Conservation (phyloP, 2,888 invertebrate genomes). For the Rhorus exstirpatorius region DNA sequence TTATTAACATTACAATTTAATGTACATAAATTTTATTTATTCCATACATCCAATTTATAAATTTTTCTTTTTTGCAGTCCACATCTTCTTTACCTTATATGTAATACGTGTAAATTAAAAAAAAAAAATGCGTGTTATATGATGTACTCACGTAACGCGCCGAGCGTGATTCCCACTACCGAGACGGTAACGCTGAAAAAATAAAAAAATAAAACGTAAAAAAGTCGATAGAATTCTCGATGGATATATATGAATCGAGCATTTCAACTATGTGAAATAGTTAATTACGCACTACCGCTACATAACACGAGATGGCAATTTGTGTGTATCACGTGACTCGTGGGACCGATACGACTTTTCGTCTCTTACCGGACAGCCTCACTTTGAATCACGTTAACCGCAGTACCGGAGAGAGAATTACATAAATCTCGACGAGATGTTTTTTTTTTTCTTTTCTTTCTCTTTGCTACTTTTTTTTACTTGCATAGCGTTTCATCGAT, state of each 20-base stretch:
- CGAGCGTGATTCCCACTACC: slow-evolving; percentile 62
- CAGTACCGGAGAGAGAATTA: slow-evolving; percentile 18
- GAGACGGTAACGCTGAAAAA: slow-evolving; percentile 66
- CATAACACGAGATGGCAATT: slow-evolving; percentile 44
- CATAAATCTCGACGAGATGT: slow-evolving; percentile 43
- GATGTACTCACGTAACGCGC: slow-evolving; percentile 72
- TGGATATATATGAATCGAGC: slow-evolving; percentile 35
- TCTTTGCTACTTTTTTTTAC: neutral
- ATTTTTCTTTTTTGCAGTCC: no score
- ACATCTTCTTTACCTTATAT: neutral
- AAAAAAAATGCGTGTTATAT: slow-evolving; percentile 47
- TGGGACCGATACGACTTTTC: slow-evolving; percentile 26
- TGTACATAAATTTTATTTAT: no score
- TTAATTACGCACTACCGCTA: slow-evolving; percentile 51
- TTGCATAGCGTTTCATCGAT: slow-evolving; percentile 9
- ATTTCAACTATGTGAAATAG: slow-evolving; percentile 55
- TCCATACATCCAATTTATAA: no score
- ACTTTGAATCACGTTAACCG: slow-evolving; percentile 47
- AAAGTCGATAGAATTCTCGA: slow-evolving; percentile 37
- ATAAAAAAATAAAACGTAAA: slow-evolving; percentile 45
- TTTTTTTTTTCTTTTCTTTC: neutral
- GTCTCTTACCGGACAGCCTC: slow-evolving; percentile 35
- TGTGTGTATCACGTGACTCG: slow-evolving; percentile 43
- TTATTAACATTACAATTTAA: no score
- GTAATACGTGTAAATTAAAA: slow-evolving; percentile 20